Conservation (phyloP, 2,797 vertebrate species). For the Notamacropus eugenii region DNA sequence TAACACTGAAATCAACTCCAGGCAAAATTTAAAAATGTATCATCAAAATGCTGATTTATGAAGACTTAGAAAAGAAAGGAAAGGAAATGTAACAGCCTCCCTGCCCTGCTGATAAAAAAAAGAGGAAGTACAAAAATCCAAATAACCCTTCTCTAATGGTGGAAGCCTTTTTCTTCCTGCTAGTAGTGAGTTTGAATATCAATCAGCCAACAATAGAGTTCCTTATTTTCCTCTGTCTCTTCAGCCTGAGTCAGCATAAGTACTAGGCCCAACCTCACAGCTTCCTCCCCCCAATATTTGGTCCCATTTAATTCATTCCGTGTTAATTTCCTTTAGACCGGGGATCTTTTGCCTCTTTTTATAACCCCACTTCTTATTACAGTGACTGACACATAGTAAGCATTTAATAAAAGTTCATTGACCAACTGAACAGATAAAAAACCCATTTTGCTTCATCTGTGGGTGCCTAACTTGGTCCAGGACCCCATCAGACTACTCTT, state of each 20-base stretch:
- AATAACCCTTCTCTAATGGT: background rate
- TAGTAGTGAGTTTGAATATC: background rate
- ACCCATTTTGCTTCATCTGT: background rate
- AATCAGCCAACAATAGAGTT: background rate
- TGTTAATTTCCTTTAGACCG: background rate
- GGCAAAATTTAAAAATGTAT: background rate
- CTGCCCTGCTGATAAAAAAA: background rate
- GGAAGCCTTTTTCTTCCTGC: background rate
- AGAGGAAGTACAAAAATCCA: background rate
- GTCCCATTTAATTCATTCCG: background rate
- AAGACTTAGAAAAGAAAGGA: background rate
- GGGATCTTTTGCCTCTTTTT: background rate
- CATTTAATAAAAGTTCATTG: background rate
- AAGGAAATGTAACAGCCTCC: background rate
- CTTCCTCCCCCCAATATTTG: background rate
- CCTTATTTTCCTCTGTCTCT: background rate
- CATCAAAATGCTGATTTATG: background rate
- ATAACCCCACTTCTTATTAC: background rate
- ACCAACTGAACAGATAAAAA: background rate
- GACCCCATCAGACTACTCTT: background rate
- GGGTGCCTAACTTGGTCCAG: background rate
- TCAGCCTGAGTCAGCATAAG: background rate
- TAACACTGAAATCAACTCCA: background rate
- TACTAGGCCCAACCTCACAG: background rate
- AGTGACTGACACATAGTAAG: background rate